These are phyloP conservation scores for Oscarella lobularis DNA, from an alignment of 37 sponge, comb jelly and placozoan species.

Conservation along the genomic window DNA sequence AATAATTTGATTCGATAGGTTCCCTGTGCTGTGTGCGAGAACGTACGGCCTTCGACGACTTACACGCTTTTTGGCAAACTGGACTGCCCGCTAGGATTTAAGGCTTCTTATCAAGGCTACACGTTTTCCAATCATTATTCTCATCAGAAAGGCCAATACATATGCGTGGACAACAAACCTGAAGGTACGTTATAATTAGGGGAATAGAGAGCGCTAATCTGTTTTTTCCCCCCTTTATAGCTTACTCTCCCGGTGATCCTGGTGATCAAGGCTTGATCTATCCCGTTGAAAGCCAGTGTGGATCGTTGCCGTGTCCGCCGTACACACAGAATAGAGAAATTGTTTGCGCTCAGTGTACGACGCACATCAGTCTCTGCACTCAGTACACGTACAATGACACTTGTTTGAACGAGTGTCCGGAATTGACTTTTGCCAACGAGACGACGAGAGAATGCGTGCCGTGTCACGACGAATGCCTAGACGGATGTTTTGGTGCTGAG, in stretches of 20 bases:
- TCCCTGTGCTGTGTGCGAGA: constrained; percentile 22
- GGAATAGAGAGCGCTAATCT: too few relatives aligned
- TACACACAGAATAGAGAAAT: not conserved
- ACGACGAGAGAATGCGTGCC: constrained; percentile 9
- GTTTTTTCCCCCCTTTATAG: too few relatives aligned
- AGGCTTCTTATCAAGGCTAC: constrained; percentile 7
- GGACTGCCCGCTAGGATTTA: constrained; percentile 11
- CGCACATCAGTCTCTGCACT: not conserved
- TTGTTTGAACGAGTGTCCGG: constrained; percentile 5
- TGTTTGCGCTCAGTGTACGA: not conserved
- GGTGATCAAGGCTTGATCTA: not conserved
- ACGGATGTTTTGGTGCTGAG: not conserved
- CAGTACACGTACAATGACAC: constrained; percentile 7
- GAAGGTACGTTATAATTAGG: not conserved
- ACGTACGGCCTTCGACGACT: not conserved
- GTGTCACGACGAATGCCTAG: not conserved
- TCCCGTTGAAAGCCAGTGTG: not conserved
- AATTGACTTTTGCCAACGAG: constrained; percentile 7
- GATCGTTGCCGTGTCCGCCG: not conserved
- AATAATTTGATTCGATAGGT: not conserved
- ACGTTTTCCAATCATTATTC: not conserved
- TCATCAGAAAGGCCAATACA: not conserved
- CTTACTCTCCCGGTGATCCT: too few relatives aligned
- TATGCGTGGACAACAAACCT: constrained; percentile 8
- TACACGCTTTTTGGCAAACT: not conserved